Percentiles rank a stretch among this genome's conserved stretches.
These are phyloP conservation scores for Chelonus formosanus DNA, from an alignment of 2,888 invertebrate species.

Conservation along the genomic window DNA sequence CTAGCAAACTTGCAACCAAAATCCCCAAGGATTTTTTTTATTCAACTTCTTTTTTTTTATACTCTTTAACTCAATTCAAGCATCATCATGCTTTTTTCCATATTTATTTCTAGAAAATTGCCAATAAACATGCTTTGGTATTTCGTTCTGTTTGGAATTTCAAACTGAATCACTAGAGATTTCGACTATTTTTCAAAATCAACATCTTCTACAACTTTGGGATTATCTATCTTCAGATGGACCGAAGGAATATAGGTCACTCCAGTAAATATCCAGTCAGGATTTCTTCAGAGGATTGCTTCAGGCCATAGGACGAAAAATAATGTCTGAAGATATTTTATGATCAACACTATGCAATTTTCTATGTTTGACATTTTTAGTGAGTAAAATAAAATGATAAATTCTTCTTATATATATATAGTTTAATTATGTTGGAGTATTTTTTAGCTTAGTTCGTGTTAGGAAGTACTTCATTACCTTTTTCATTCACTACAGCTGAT, in stretches of 20 bases:
- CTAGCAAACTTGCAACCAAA: slow-evolving; percentile 30
- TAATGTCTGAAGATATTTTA: slow-evolving; percentile 39
- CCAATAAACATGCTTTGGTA: slow-evolving; percentile 5
- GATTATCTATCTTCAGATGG: slow-evolving; percentile 10
- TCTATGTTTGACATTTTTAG: slow-evolving; percentile 13
- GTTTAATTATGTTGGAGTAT: too few species aligned
- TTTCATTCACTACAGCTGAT: slow-evolving; percentile 26
- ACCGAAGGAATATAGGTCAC: slow-evolving; percentile 16
- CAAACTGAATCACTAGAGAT: too few species aligned
- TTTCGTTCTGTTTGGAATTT: neutral
- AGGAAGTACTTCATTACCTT: slow-evolving; percentile 17
- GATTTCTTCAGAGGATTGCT: slow-evolving; percentile 18
- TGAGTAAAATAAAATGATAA: too few species aligned
- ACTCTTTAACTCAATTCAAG: neutral
- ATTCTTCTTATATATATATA: too few species aligned
- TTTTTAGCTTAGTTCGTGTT: neutral
- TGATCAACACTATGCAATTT: slow-evolving; percentile 31
- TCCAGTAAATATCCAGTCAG: slow-evolving; percentile 16
- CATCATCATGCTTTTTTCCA: neutral
- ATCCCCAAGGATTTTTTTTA: slow-evolving; percentile 29
- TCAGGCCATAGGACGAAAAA: slow-evolving; percentile 14
- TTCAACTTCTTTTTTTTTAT: slow-evolving; percentile 4
- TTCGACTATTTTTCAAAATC: neutral
- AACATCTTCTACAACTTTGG: neutral
- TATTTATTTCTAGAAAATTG: slow-evolving; percentile 1